Evolutionary conservation across 2,113 vertebrate genomes (phyloP).

Genomic region (Xenus cinereus): DNA sequence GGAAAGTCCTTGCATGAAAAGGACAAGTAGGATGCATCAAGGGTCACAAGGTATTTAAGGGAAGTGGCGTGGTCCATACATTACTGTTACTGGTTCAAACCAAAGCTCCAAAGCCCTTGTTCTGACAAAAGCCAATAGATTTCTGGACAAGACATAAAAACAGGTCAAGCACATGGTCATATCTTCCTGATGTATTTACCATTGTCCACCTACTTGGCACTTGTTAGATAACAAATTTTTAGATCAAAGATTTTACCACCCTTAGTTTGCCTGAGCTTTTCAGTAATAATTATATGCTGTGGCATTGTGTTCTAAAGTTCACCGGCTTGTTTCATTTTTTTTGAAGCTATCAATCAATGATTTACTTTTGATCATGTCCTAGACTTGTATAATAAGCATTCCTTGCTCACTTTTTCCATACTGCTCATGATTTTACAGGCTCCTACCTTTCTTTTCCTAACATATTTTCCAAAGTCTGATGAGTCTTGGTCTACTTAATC

Average conservation of each 20-base stretch:
- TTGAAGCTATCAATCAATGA: background rate
- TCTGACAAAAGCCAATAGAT: background rate
- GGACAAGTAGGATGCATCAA: background rate
- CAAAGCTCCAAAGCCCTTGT: background rate
- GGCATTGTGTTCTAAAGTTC: background rate
- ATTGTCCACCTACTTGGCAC: background rate
- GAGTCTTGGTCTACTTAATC: background rate
- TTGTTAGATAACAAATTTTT: background rate
- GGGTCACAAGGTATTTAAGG: background rate
- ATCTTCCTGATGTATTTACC: background rate
- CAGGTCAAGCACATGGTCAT: background rate
- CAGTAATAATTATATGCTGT: background rate
- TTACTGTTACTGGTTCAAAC: background rate
- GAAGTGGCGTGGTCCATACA: background rate
- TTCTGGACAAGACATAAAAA: background rate
- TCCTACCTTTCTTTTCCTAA: background rate
- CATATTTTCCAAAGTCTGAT: background rate
- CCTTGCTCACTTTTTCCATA: background rate
- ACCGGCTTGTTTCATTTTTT: background rate
- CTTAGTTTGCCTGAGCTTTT: background rate
- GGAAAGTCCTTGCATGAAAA: background rate
- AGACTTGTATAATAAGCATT: background rate
- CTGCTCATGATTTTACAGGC: background rate
- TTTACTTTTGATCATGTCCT: background rate
- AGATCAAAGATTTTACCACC: background rate